Evolutionary conservation across 2,888 invertebrate species (phyloP), one percentile per base, ranked within the genome.

Genomic region (Cetonia aurata): DNA sequence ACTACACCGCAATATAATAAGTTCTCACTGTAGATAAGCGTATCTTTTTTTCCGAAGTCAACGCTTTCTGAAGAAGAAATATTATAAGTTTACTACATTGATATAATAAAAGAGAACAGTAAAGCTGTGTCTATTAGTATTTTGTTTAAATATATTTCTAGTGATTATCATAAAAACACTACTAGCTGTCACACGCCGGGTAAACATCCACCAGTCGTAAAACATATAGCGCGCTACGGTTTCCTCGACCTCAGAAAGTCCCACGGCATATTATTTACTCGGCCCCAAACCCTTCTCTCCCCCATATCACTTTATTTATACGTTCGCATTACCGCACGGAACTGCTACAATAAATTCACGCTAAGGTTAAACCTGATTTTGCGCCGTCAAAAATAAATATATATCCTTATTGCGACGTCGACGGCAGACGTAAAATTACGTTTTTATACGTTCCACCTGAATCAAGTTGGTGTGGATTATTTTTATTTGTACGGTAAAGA

Each of bases 271-370:
- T 62, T 48, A 62, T 62, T 48, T 62, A 42, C 62, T 46, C 48
- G 33, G 31, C 13, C 13, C 13, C 15, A 31, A 25, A 33, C 33
- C 46, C 46, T 31, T 48, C 48, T 62, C 48, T 31, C 19, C 62
- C 62, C 62, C 48, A 62, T 48, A 48, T 62, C 48, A 48, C 46
- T 62, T 62, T 62, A 62, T 62, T 62, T 62, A 62, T 62, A 50
- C 33, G 62, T 62, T 62, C 62, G 62, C 48, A 62, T 46, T 62
- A 62, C 62, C 19, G 48, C 62, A 31, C 62, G 48, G 62, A 62
- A 62, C 62, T 48, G 62, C 46, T 62, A 62, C 62, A 62, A 62
- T 62, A 62, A 62, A 62, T 62, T 62, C 62, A 62, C 62, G 62
- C 62, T 62, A 62, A 62, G 62, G 62, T 48, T 62, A 62, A 48